phyloP scores from a whole-genome alignment of 2,113 vertebrate species.

The Probosciger aterrimus region DNA sequence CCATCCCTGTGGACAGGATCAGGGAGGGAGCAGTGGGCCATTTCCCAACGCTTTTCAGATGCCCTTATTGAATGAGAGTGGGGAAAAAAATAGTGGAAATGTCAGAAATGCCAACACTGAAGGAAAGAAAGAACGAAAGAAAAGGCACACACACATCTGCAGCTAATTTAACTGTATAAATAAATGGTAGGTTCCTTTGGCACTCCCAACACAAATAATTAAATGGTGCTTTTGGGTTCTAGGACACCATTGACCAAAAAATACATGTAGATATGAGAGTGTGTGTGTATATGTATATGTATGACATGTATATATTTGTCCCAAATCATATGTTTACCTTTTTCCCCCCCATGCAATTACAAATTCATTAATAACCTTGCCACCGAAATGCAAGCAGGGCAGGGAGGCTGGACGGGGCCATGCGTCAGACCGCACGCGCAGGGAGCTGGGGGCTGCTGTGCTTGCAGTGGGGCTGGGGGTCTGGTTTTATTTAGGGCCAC shows the following conservation, averaged over 20 bases:
- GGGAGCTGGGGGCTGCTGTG: background rate
- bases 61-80: background rate
- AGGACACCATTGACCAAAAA: background rate
- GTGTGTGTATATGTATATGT: background rate
- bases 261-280: background rate
- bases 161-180: slow-evolving; percentile 42
- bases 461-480: background rate
- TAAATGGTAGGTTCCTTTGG: slow-evolving; percentile 40
- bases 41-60: background rate
- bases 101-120: background rate
- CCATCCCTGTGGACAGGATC: background rate
- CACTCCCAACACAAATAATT: slow-evolving; percentile 48
- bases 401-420: background rate
- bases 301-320: background rate
- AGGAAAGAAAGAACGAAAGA: background rate
- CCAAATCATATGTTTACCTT: background rate
- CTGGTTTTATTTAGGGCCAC: slow-evolving; percentile 15
- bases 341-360: background rate
- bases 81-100: background rate
- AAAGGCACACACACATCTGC: slow-evolving; percentile 30
- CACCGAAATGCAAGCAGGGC: background rate
- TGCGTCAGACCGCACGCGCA: rapidly evolving
- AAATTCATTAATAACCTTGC: slow-evolving; percentile 6
- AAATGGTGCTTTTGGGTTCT: slow-evolving; percentile 18
- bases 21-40: background rate